Base-by-base conservation (phyloP, 2,113 vertebrate species). In the Solenodon paradoxus region DNA sequence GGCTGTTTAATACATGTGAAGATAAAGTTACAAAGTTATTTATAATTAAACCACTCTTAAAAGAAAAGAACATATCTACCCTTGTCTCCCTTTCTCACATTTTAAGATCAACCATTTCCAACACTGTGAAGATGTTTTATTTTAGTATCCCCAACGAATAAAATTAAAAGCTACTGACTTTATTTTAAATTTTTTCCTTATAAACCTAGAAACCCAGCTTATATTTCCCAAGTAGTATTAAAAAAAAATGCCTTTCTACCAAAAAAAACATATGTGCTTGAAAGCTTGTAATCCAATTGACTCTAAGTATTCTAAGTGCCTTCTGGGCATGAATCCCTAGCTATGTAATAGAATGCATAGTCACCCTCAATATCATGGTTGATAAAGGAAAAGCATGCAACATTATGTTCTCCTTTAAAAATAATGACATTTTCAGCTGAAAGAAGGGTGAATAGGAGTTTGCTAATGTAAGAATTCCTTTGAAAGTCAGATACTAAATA, bases 401-500 rank as follows among this genome's bases (percentile, higher is more conserved):
- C 74, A 32, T 30, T 95, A 28, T 96, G 72, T 87, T 94, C 79
- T 96, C 85, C 95, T 90, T 82, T 38, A 95, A 96, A 75, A 85
- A 91, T 97, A 80, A 95, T 91, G 88, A 77, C 38, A 69, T 96
- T 94, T 95, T 74, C 45, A 0, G 53, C 89, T 96, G 38, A 79
- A 95, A 89, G 19, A 12, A 71, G 71, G 19, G 72, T 88, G 96
- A 96, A 97, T 87, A 7, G 3, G 12, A 19, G 4, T 24, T 95
- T 12, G 11, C 84, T 97, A 97, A 97, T 69, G 96, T 83, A 97
- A 92, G 42, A 88, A 32, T 63, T 45, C 79, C 42, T 97, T 94
- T 17, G 92, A 97, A 98, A 95, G 71, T 97, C 93, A 98, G 92
- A 96, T 80, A 91, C 93, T 61, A 96, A 80, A 86, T 92, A 72